These are phyloP conservation scores for Asobara japonica DNA, from an alignment of 1,140 invertebrate species.

Conservation along the genomic window DNA sequence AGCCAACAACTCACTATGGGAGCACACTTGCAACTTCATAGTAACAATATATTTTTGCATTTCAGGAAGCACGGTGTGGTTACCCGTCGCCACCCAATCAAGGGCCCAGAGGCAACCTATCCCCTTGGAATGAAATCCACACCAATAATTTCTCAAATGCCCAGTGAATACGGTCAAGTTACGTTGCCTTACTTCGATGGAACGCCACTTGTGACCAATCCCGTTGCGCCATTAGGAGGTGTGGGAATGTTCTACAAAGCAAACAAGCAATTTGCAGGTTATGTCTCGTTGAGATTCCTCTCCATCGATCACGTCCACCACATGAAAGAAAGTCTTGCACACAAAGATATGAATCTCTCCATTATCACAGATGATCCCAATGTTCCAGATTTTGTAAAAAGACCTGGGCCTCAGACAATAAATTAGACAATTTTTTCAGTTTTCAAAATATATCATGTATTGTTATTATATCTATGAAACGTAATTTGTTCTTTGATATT, in stretches of 20 bases:
- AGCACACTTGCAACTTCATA: no score
- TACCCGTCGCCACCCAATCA: no score
- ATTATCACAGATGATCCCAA: no score
- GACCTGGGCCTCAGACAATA: neutral
- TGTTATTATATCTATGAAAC: conserved; percentile 30
- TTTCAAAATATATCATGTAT: conserved; percentile 12
- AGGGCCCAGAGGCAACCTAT: no score
- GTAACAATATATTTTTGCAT: no score
- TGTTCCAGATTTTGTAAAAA: no score
- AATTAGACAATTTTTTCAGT: neutral
- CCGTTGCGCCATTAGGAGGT: neutral
- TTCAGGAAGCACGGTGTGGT: no score
- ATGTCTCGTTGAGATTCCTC: neutral
- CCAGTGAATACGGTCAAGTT: neutral
- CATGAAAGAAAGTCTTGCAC: no score
- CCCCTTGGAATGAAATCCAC: neutral
- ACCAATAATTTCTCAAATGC: neutral
- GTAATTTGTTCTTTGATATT: neutral
- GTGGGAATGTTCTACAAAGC: neutral
- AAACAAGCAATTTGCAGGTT: neutral
- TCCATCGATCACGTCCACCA: no score
- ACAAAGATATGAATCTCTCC: no score
- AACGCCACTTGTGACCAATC: neutral
- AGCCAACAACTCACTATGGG: no score
- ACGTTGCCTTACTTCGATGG: neutral